Conservation (phyloP, 2,797 vertebrate genomes). For the Gastrophryne carolinensis region DNA sequence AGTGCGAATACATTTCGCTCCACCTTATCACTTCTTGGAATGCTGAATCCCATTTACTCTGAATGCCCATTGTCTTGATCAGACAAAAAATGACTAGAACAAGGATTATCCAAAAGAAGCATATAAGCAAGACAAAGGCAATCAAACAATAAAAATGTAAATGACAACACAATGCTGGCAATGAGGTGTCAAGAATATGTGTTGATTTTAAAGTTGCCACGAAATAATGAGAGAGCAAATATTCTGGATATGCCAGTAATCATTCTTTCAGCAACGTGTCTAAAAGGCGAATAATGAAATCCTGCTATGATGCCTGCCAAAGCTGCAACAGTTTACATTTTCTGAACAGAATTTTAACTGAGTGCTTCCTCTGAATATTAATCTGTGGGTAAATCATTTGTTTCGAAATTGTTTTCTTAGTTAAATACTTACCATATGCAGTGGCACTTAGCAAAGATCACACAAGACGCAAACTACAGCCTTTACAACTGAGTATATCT, state of each 20-base stretch:
- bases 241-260: neutral
- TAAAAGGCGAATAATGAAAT: neutral
- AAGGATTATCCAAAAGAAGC: constrained; percentile 1
- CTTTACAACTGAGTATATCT: neutral
- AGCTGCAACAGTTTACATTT: neutral
- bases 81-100: constrained; percentile 8
- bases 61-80: neutral
- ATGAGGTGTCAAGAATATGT: constrained; percentile 2
- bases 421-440: neutral
- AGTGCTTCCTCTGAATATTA: neutral
- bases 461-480: too few relatives aligned
- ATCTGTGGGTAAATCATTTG: neutral
- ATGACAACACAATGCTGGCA: constrained; percentile 52
- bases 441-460: neutral
- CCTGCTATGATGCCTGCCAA: neutral
- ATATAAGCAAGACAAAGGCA: constrained; percentile 2
- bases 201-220: neutral
- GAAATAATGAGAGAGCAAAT: neutral
- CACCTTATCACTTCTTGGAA: neutral
- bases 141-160: constrained; percentile 40
- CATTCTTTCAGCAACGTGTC: neutral
- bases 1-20: neutral
- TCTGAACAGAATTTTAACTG: neutral
- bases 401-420: neutral
- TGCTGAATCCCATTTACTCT: constrained; percentile 29